Conservation (phyloP, 2,113 vertebrate species). For the Gnathonemus longibarbis region DNA sequence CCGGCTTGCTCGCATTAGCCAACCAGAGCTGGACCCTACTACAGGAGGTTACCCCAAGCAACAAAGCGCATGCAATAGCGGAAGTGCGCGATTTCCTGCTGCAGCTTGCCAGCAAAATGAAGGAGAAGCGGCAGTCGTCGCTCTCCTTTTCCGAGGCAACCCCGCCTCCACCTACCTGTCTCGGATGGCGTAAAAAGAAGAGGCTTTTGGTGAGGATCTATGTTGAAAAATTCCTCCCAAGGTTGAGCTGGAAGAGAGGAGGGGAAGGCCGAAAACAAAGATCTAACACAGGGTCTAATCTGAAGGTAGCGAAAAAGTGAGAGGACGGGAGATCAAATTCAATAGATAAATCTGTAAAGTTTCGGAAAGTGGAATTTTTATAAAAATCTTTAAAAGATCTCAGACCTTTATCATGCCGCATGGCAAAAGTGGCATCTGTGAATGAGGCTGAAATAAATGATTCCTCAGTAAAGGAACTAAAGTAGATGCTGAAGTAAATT, state of each 20-base stretch:
- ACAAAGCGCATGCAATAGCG: too few species aligned
- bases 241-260: not conserved
- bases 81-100: too few species aligned
- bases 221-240: not conserved
- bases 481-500: too few species aligned
- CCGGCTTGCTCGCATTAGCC: too few species aligned
- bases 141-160: too few species aligned
- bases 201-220: not conserved
- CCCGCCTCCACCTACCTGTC: too few species aligned
- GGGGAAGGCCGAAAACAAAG: not conserved
- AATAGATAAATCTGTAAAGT: not conserved
- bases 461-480: not conserved
- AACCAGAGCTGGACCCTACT: too few species aligned
- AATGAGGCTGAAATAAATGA: constrained; percentile 5
- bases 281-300: not conserved
- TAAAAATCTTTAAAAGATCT: constrained; percentile 10
- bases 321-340: not conserved
- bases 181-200: too few species aligned
- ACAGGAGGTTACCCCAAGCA: too few species aligned
- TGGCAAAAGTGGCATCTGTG: not conserved
- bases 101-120: too few species aligned
- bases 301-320: not conserved
- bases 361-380: constrained; percentile 10
- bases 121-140: too few species aligned
- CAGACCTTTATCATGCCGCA: not conserved